These are phyloP conservation scores for Crossaster papposus DNA, from an alignment of 53 echinoderm and acorn worm genomes.

Conservation along the genomic window DNA sequence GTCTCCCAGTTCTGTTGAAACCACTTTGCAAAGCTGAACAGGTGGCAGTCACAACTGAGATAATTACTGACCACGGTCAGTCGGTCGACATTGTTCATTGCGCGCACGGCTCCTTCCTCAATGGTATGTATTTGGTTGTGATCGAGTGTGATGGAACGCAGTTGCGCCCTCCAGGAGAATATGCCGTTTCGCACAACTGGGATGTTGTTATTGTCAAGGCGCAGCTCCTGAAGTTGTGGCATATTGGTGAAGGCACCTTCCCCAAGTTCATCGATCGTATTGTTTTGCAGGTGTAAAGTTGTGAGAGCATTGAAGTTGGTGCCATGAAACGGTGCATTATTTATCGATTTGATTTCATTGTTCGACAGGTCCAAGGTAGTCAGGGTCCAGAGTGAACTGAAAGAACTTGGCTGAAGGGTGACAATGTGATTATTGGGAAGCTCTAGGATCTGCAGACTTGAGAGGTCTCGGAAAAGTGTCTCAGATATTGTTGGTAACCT, in stretches of 20 bases:
- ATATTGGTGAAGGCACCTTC: slow-evolving; percentile 64
- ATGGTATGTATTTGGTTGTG: slow-evolving; percentile 74
- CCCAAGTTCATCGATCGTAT: slow-evolving; percentile 42
- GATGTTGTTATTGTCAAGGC: slow-evolving; percentile 79
- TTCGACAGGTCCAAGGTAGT: slow-evolving; percentile 53
- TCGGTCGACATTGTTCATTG: slow-evolving; percentile 58
- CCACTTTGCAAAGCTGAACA: slow-evolving; percentile 81
- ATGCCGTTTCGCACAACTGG: slow-evolving; percentile 55
- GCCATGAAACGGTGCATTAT: slow-evolving; percentile 24
- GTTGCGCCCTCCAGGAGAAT: slow-evolving; percentile 62
- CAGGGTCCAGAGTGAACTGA: slow-evolving; percentile 36
- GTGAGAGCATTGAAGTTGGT: slow-evolving; percentile 13
- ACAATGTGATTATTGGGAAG: slow-evolving; percentile 63
- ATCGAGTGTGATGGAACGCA: slow-evolving; percentile 72
- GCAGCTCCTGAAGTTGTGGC: slow-evolving; percentile 61
- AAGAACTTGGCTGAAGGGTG: slow-evolving; percentile 37
- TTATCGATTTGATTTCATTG: slow-evolving; percentile 41
- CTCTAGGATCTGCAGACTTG: slow-evolving; percentile 56
- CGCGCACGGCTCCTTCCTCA: slow-evolving; percentile 63
- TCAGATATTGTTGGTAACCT: slow-evolving; percentile 18
- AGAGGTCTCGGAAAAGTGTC: slow-evolving; percentile 56
- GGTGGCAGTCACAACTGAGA: slow-evolving; percentile 86
- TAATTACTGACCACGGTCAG: slow-evolving; percentile 73
- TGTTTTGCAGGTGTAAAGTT: slow-evolving; percentile 56
- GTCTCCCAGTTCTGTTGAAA: slow-evolving; percentile 66